A percentile compares a stretch with the other conserved stretches of the same genome.
Evolutionary conservation across 2,888 invertebrate genomes (phyloP).

Genomic region (Hypomecis punctinalis): DNA sequence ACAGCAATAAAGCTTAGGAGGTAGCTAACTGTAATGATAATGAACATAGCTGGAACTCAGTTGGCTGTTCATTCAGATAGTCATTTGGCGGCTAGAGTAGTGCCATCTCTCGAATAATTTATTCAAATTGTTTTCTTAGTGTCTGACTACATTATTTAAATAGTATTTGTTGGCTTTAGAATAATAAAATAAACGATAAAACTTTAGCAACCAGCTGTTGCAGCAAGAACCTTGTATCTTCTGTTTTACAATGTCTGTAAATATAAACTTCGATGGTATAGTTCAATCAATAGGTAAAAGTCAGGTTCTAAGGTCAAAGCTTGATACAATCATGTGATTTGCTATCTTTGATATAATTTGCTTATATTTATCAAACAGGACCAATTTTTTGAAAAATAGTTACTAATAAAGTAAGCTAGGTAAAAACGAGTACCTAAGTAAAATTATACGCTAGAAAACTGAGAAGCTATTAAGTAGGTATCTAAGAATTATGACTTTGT

Average conservation of each 20-base stretch:
- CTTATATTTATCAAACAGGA: no score
- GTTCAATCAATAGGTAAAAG: no score
- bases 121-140: slow-evolving; percentile 16
- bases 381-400: no score
- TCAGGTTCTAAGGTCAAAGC: no score
- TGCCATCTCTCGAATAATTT: slow-evolving; percentile 6
- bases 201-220: neutral
- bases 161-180: neutral
- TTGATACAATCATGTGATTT: no score
- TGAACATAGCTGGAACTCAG: slow-evolving; percentile 18
- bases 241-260: neutral
- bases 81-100: slow-evolving; percentile 7
- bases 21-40: slow-evolving; percentile 32
- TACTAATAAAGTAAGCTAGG: no score
- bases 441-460: no score
- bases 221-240: neutral
- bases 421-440: no score
- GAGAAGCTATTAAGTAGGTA: no score
- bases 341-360: no score
- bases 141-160: slow-evolving; percentile 6
- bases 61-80: slow-evolving; percentile 13
- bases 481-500: no score
- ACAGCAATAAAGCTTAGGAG: slow-evolving; percentile 21
- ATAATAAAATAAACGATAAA: neutral
- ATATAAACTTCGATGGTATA: no score